Base-by-base conservation (phyloP, 2,888 invertebrate species). In the Acrocyrtus sp. region DNA sequence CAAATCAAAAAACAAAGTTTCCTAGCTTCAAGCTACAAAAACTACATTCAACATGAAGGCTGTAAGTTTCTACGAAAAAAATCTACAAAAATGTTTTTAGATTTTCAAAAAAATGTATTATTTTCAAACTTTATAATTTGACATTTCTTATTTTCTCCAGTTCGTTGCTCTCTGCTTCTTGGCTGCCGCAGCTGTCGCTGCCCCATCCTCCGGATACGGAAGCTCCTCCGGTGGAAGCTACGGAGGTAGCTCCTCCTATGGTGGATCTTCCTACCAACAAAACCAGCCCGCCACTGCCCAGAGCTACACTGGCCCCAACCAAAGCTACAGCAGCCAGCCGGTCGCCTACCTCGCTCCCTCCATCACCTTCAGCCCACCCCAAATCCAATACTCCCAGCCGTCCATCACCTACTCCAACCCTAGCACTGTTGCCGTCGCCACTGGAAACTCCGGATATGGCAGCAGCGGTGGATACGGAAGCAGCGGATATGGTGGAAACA, bases 361-460 rank as follows among this genome's bases (percentile, higher is more conserved):
- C 48, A 51, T 73, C 43, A 67, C 73, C 41, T 73, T 73, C 62
- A 53, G 27, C 29, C 73, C 73, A 5, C 73, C 73, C 15, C 61
- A 62, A 34, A 67, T 73, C 62, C 54, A 54, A 8, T 73, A 73
- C 57, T 50, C 61, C 24, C 61, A 73, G 27, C 73, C 73, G 6
- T 62, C 67, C 50, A 51, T 73, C 56, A 73, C 73, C 61, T 73
- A 73, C 67, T 57, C 73, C 27, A 45, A 48, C 12, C 73, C 73
- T 22, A 34, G 26, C 41, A 43, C 27, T 24, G 72, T 72, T 17
- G 47, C 72, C 29, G 53, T 60, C 12, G 72, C 65, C 56, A 72
- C 57, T 51, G 53, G 41, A 26, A 24, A n/a, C n/a, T n/a, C 68
- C 50, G 57, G 57, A 41, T 15, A 43, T 2, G 39, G 12, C 19